Evolutionary conservation across 1,140 invertebrate genomes (phyloP).

Genomic region (Philaenus spumarius): DNA sequence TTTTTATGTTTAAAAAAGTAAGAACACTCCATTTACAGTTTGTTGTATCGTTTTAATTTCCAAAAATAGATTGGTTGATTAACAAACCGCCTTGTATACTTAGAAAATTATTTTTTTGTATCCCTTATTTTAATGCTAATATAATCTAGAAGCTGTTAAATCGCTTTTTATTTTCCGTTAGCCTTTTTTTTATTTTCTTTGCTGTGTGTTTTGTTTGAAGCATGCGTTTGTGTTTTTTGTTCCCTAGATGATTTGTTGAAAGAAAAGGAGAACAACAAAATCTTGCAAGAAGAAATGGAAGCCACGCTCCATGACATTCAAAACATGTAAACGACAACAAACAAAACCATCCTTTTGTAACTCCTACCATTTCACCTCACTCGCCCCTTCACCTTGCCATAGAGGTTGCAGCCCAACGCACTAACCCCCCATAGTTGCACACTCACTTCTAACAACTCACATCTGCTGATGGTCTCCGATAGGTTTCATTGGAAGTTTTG

Average conservation of each 20-base stretch:
- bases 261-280: conserved; percentile 94
- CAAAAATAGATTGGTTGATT: too few species aligned
- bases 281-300: conserved; percentile 97
- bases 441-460: too few species aligned
- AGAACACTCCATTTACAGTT: too few species aligned
- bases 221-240: conserved; percentile 27
- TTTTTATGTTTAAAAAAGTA: too few species aligned
- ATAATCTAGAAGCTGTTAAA: too few species aligned
- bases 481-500: too few species aligned
- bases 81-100: too few species aligned
- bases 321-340: conserved; percentile 76
- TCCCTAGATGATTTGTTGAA: conserved; percentile 88
- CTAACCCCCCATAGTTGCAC: too few species aligned
- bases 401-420: too few species aligned
- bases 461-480: too few species aligned
- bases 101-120: not conserved
- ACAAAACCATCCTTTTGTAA: not conserved
- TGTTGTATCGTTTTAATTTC: too few species aligned
- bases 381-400: not conserved
- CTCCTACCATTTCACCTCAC: not conserved
- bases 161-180: conserved; percentile 20
- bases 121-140: too few species aligned
- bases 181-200: conserved; percentile 23
- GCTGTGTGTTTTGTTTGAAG: conserved; percentile 27
- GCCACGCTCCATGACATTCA: conserved; percentile 98